Evolutionary conservation across 2,797 vertebrate genomes (phyloP).

Genomic region (Fistularia tabacaria): DNA sequence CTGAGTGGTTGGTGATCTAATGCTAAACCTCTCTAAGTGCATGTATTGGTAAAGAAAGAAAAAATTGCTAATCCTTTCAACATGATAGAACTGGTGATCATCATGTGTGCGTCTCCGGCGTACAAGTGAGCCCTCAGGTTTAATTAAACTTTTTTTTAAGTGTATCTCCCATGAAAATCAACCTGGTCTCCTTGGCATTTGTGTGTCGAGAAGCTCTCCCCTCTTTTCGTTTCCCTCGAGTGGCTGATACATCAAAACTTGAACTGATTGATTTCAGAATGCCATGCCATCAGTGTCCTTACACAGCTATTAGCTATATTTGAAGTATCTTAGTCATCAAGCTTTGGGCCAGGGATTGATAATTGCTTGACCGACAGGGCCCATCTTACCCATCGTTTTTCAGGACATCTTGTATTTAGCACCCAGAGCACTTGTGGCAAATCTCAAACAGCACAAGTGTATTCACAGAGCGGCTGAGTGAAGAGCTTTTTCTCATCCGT

Average conservation of each 20-base stretch:
- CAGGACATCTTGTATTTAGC: slow-evolving; percentile 78
- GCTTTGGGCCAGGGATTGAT: slow-evolving; percentile 77
- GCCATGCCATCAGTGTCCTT: slow-evolving; percentile 74
- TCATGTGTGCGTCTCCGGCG: slow-evolving; percentile 53
- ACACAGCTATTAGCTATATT: slow-evolving; percentile 69
- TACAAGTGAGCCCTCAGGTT: slow-evolving; percentile 74
- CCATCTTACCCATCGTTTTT: slow-evolving; percentile 79
- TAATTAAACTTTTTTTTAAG: slow-evolving; percentile 80
- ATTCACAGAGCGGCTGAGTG: slow-evolving; percentile 77
- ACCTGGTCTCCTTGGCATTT: slow-evolving; percentile 54
- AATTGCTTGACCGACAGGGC: slow-evolving; percentile 80
- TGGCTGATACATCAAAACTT: slow-evolving; percentile 82
- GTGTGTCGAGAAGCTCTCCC: slow-evolving; percentile 66
- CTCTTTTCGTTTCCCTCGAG: slow-evolving; percentile 66
- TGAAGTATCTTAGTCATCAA: slow-evolving; percentile 81
- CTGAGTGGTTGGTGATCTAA: slow-evolving; percentile 48
- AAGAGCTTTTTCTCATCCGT: slow-evolving; percentile 72
- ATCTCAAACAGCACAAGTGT: slow-evolving; percentile 76
- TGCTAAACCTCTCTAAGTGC: slow-evolving; percentile 61
- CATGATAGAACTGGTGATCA: slow-evolving; percentile 54
- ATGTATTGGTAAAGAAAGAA: slow-evolving; percentile 47
- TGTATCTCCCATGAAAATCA: slow-evolving; percentile 73
- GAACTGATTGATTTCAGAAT: slow-evolving; percentile 82
- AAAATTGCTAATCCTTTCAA: slow-evolving; percentile 65
- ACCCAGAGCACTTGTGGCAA: slow-evolving; percentile 74